Percentiles rank a stretch among this genome's conserved stretches.
Evolutionary conservation across 2,113 vertebrate genomes (phyloP).

Genomic region (Sisor rabdophorus): DNA sequence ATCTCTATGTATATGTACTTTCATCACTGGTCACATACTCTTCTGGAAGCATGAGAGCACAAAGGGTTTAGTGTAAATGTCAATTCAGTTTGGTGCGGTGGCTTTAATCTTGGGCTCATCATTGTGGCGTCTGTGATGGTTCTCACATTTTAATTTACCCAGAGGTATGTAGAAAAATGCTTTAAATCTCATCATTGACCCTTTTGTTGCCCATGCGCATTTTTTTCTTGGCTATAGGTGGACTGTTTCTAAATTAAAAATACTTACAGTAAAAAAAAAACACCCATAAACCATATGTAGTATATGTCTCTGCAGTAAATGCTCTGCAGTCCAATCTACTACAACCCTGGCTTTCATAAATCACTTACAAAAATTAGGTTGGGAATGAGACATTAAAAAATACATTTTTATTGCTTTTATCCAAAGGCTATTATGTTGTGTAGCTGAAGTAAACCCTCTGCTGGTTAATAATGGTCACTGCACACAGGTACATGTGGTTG

Average conservation of each 20-base stretch:
- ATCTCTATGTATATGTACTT: not conserved
- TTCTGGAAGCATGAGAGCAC: not conserved
- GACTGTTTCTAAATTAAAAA: not conserved
- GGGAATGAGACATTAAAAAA: not conserved
- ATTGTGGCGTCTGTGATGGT: not conserved
- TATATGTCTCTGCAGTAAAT: too few relatives aligned
- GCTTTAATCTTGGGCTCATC: not conserved
- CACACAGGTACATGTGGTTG: not conserved
- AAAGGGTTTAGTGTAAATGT: not conserved
- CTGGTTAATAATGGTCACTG: constrained; percentile 11
- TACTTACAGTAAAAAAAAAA: too few relatives aligned
- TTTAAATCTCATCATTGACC: too few relatives aligned
- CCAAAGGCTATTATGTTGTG: not conserved
- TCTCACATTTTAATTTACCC: too few relatives aligned
- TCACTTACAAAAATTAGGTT: not conserved
- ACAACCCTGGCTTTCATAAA: not conserved
- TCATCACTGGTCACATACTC: not conserved
- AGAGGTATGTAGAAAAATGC: too few relatives aligned
- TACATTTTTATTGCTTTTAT: not conserved
- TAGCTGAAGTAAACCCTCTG: constrained; percentile 14
- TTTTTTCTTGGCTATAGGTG: not conserved
- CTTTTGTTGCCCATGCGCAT: not conserved
- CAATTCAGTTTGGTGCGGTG: not conserved
- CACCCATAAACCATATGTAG: too few relatives aligned
- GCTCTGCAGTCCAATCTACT: too few relatives aligned